Evolutionary conservation across 2,888 invertebrate genomes (phyloP), one percentile per base, ranked within the genome.

Genomic region (Ochropleura leucogaster): DNA sequence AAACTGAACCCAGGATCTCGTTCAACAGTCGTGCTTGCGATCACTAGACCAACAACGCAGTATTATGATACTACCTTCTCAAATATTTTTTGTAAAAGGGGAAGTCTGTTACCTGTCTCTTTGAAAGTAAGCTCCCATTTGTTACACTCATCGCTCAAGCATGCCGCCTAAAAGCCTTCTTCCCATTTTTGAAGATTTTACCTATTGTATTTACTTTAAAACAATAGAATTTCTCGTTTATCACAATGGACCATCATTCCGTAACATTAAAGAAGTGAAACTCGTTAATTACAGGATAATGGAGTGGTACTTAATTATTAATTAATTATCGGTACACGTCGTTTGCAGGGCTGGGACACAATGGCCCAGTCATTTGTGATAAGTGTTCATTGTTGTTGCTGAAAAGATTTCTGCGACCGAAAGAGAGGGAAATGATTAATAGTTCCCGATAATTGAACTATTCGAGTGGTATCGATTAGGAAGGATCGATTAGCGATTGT

Each of bases 261-360:
- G 79, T 66, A 83, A 83, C 85, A 83, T 88, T 87, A 85, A 85
- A 83, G 85, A 83, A 87, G 86, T 84, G 84, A 83, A 87, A 81
- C 82, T 86, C 82, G 82, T 85, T 89, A 88, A 88, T 88, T 89
- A 90, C 87, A 86, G 88, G 89, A 89, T 89, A 90, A 90, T 90
- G 88, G 90, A 90, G 88, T 89, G 86, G 88, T 81, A 88, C 89
- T 90, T 91, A 90, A 92, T 92, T 92, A 92, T 88, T 92, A 92
- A 92, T 92, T 92, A 92, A 92, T 92, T 92, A 90, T 89, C 87
- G 85, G 89, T 82, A 86, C 85, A 89, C 84, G 92, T 92, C 91
- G 85, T 73, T 74, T 74, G 80, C 92, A 92, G 92, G 79, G 74
- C 53, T 73, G 80, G 83, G 82, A 82, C 78, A 91, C 90, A 92